Conservation (phyloP, 2,797 vertebrate species). For the Miichthys miiuy region DNA sequence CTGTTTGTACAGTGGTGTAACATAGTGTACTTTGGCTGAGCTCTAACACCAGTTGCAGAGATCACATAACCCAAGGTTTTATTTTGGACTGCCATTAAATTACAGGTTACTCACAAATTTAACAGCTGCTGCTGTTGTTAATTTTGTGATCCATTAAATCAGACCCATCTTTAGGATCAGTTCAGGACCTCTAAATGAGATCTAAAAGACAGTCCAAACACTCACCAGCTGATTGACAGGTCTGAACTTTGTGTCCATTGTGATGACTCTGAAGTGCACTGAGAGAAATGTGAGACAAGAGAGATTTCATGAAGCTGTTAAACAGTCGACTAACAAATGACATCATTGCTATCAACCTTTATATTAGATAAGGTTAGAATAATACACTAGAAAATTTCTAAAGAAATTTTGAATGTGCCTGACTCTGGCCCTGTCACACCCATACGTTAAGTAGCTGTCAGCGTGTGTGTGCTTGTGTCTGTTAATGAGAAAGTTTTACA, state of each 20-base stretch:
- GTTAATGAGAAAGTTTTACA: too few relatives aligned
- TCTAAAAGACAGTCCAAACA: not conserved
- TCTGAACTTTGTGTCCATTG: conserved; percentile 84
- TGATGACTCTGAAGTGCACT: conserved; percentile 89
- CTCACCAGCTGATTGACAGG: conserved; percentile 74
- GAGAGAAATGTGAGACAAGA: conserved; percentile 22
- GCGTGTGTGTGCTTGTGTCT: too few relatives aligned
- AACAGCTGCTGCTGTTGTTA: too few relatives aligned
- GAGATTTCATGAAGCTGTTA: not conserved
- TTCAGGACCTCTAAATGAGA: not conserved
- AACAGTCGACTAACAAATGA: not conserved
- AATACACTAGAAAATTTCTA: not conserved
- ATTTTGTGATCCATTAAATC: not conserved
- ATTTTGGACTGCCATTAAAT: not conserved
- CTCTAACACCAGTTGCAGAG: not conserved
- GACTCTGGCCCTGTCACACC: too few relatives aligned
- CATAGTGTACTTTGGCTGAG: not conserved
- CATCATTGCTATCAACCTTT: not conserved
- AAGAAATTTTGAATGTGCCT: too few relatives aligned
- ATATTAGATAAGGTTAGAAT: not conserved
- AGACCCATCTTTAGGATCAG: not conserved
- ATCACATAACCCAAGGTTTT: not conserved
- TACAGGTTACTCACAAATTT: not conserved
- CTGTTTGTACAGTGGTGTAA: not conserved
- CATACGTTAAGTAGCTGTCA: too few relatives aligned